phyloP scores from a whole-genome alignment of 1,140 invertebrate species.

The Mya arenaria region DNA sequence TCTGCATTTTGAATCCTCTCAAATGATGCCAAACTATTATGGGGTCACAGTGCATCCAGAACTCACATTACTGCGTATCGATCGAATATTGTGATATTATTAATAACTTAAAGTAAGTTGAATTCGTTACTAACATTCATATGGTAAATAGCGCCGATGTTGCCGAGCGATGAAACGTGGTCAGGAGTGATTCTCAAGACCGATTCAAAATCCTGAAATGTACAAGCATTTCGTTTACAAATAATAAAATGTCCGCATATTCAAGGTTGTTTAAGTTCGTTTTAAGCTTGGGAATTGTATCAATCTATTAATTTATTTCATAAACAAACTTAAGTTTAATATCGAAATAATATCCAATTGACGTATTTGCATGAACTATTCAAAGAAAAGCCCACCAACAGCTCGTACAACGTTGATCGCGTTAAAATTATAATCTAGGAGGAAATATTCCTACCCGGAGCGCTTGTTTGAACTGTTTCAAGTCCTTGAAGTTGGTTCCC shows the following conservation, averaged over 20 bases:
- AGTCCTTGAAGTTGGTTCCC: conserved; percentile 31
- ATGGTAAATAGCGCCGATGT: conserved; percentile 39
- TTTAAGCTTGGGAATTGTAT: neutral
- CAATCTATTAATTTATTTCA: neutral
- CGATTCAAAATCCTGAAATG: conserved; percentile 40
- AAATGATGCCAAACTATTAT: neutral
- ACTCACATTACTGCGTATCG: neutral
- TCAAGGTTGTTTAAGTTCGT: neutral
- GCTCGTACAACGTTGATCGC: neutral
- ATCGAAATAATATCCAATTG: neutral
- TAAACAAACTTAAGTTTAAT: neutral
- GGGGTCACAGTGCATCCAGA: neutral
- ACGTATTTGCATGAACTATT: neutral
- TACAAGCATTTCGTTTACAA: no score
- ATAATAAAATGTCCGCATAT: no score
- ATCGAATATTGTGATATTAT: neutral
- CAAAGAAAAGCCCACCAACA: neutral
- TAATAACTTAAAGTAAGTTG: neutral
- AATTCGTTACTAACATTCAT: conserved; percentile 19
- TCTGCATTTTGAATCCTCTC: neutral
- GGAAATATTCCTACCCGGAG: neutral
- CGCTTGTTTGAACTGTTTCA: conserved; percentile 18
- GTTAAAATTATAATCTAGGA: neutral
- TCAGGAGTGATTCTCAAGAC: conserved; percentile 1
- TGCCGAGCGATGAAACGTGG: conserved; percentile 10